Evolutionary conservation across 2,113 vertebrate genomes (phyloP), one percentile per base, ranked within the genome.

Genomic region (Carassius auratus): DNA sequence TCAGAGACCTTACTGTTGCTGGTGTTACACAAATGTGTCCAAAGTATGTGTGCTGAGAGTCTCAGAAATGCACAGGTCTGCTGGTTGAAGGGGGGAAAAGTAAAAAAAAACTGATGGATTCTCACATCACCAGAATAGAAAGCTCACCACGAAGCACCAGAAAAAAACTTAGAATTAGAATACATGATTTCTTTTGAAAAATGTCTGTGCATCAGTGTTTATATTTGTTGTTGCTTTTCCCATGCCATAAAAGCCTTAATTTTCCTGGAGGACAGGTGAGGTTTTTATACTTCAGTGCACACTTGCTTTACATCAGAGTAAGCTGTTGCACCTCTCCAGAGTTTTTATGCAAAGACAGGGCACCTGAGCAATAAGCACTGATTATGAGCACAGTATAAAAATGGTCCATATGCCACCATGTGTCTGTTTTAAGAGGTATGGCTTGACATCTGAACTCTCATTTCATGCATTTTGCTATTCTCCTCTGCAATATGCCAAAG

Each of bases 81-180:
- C 76, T 79, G 84, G 87, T 69, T 84, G 74, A 45, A 64, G 50
- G 73, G 50, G 73, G 87, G 76, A 85, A 84, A 10, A 10, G 42
- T 74, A 81, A 84, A 57, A 88, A 76, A 45, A 45, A 61, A 69
- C 81, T 19, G 62, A 79, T 85, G 74, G 13, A 76, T 82, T 86
- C 78, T 89, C 86, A 93, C 87, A 89, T 88, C 86, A 91, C 89
- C 81, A 83, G 84, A 88, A 87, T 78, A 85, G 89, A 85, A 87
- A 89, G 88, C 80, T 90, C 84, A 92, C 85, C 89, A 90, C 76
- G 84, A 89, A 93, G 89, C 91, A 93, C 87, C 89, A 90, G 88
- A 12, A 10, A 85, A 85, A 90, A 85, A 88, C 26, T n/a, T n/a
- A n/a, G n/a, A n/a, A 62, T 82, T 88, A 76, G 21, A 79, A 48